phyloP scores from a whole-genome alignment of 2,797 vertebrate species.

The Enoplosus armatus region DNA sequence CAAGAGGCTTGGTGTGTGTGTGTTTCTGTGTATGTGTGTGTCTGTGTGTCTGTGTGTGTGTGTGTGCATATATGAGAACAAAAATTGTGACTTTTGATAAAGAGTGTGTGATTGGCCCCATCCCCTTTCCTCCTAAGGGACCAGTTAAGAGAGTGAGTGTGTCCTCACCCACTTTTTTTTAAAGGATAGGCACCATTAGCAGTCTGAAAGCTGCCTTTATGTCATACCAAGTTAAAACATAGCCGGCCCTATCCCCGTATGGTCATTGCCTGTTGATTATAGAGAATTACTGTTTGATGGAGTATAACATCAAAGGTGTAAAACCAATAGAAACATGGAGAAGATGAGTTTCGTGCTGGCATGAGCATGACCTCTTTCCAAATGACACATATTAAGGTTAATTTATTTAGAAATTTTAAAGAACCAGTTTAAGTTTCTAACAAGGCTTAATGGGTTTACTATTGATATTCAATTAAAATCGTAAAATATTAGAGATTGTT shows the following conservation, averaged over 20 bases:
- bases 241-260: constrained; percentile 17
- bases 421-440: background rate
- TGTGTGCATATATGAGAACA: constrained; percentile 30
- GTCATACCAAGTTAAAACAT: constrained; percentile 62
- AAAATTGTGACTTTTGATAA: constrained; percentile 65
- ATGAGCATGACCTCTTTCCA: background rate
- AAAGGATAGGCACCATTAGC: constrained; percentile 67
- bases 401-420: constrained; percentile 8
- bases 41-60: background rate
- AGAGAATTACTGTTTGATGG: constrained; percentile 33
- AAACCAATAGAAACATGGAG: constrained; percentile 8
- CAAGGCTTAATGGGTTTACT: background rate
- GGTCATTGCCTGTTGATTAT: constrained; percentile 48
- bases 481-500: no score
- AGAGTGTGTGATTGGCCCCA: constrained; percentile 52
- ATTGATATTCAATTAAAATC: background rate
- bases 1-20: constrained; percentile 30
- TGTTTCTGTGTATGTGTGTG: background rate
- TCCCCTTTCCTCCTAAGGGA: constrained; percentile 45
- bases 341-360: constrained; percentile 11
- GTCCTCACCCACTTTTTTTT: constrained; percentile 44
- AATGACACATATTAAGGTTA: background rate
- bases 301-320: constrained; percentile 12
- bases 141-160: constrained; percentile 64
- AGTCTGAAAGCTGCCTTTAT: constrained; percentile 63